Base-by-base conservation (phyloP, 2,113 vertebrate genomes). In the Nibea coibor region DNA sequence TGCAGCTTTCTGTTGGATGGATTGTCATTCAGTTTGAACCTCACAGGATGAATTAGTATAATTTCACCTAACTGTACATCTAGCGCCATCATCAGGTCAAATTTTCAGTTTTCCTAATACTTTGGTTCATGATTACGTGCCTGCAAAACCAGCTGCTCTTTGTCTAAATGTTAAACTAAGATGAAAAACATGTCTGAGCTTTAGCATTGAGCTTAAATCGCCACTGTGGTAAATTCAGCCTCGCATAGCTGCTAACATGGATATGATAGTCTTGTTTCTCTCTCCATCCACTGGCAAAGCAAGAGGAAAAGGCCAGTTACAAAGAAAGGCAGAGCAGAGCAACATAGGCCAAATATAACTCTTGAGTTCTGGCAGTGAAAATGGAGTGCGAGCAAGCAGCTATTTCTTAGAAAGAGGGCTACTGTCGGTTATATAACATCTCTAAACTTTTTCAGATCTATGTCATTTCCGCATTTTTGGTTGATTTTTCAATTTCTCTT, bases 291-390 rank as follows among this genome's bases (percentile, higher is more conserved):
- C 78, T 68, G 62, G 45, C 51, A 19, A 81, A 50, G 31, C 7
- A 78, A 64, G 24, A 35, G 75, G 24, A 56, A 79, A 83, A 64
- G 35, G 63, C 15, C 70, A 42, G 69, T 64, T 31, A 56, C 47
- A 77, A 63, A 73, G 59, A 58, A 70, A 85, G 31, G 31, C 67
- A 69, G 43, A 51, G 63, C 74, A 66, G 54, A 54, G 78, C 56
- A 68, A 35, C 48, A 35, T 22, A 43, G 64, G 54, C 69, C 78
- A 90, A 89, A 91, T 85, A 89, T 86, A 87, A 77, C 86, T 80
- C 68, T 1, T 19, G 63, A 80, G 72, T 48, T 86, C 66, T 82
- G 78, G 66, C 54, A 83, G 74, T 62, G 54, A 83, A 90, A 81
- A 69, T 64, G n/a, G 67, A 81, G 50, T 48, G 22, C 58, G 28